These are phyloP conservation scores for Synodontis membranacea DNA, from an alignment of 2,113 vertebrate species.

Conservation along the genomic window DNA sequence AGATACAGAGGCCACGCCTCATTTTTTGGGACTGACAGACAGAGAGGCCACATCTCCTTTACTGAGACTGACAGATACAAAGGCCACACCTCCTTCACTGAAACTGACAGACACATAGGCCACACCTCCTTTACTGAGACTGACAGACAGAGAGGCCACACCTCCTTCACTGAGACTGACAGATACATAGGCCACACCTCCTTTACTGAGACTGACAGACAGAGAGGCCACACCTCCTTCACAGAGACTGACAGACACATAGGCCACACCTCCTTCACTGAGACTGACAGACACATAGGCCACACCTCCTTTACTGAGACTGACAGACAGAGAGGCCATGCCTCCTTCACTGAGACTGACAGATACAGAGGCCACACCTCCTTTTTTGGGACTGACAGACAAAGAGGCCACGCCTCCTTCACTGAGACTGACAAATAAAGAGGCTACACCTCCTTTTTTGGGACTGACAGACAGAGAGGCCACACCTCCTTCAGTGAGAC, in stretches of 20 bases:
- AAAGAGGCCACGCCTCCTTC: background rate
- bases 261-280: background rate
- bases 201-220: background rate
- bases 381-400: background rate
- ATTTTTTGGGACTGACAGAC: background rate
- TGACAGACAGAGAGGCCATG: background rate
- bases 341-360: background rate
- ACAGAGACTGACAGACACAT: background rate
- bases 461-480: background rate
- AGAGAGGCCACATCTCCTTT: background rate
- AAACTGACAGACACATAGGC: background rate
- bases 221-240: background rate
- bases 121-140: background rate
- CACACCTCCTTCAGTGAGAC: background rate
- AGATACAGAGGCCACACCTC: background rate
- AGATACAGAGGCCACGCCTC: no score
- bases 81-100: background rate
- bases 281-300: background rate
- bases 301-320: background rate
- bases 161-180: background rate
- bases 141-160: background rate
- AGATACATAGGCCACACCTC: background rate
- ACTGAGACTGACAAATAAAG: background rate
- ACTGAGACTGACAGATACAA: no score
- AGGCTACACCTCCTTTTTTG: background rate